These are phyloP conservation scores for Ammodytes dubius DNA, from an alignment of 2,113 vertebrate species.

Conservation along the genomic window DNA sequence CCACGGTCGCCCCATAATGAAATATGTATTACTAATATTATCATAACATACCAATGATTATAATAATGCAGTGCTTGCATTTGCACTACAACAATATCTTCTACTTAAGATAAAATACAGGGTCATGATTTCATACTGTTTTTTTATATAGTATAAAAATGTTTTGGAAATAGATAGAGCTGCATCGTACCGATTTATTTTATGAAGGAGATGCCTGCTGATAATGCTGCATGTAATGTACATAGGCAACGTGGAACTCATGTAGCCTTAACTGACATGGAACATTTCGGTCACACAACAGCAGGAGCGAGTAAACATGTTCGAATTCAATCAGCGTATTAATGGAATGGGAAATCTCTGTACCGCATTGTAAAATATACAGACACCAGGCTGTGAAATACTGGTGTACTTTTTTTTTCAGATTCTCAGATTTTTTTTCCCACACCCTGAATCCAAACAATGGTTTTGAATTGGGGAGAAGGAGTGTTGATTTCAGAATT, in stretches of 20 bases:
- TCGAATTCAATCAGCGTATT: conserved; percentile 53
- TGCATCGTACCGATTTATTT: neutral
- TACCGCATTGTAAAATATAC: conserved; percentile 17
- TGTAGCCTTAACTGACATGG: conserved; percentile 58
- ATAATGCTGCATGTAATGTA: conserved; percentile 17
- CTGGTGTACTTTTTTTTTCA: conserved; percentile 48
- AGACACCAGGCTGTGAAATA: conserved; percentile 43
- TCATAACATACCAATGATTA: neutral
- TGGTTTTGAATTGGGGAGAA: conserved; percentile 63
- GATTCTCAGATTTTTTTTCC: conserved; percentile 63
- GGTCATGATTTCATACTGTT: neutral
- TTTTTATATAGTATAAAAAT: neutral
- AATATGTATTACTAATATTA: neutral
- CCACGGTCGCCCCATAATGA: no score
- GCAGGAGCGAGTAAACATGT: conserved; percentile 46
- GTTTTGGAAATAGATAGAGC: neutral
- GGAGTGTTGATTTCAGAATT: conserved; percentile 45
- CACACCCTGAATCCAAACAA: conserved; percentile 62
- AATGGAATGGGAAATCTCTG: conserved; percentile 46
- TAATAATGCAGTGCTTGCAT: neutral
- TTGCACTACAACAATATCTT: neutral
- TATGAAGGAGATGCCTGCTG: neutral
- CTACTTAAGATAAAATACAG: neutral
- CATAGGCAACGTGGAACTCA: neutral
- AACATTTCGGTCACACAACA: conserved; percentile 65